Evolutionary conservation across 2,113 vertebrate species (phyloP).

Genomic region (Phaetusa simplex): DNA sequence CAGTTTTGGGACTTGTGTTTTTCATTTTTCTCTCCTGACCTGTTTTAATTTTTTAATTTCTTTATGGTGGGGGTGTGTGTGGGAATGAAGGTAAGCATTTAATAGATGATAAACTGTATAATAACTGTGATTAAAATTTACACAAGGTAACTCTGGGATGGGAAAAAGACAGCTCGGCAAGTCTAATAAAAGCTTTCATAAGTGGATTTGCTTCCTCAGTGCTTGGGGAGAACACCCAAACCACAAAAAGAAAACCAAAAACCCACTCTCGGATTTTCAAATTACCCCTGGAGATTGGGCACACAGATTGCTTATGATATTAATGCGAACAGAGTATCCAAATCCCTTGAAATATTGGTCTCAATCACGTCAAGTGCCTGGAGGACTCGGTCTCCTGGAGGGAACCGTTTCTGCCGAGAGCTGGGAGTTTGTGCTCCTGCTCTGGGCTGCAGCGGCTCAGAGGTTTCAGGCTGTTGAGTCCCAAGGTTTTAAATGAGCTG

Average conservation of each 20-base stretch:
- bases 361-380: neutral
- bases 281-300: neutral
- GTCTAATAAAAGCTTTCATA: neutral
- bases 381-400: neutral
- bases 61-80: neutral
- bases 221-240: neutral
- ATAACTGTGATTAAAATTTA: neutral
- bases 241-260: neutral
- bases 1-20: neutral
- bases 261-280: neutral
- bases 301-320: neutral
- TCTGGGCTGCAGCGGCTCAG: neutral
- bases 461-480: neutral
- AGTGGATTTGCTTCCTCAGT: neutral
- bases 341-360: neutral
- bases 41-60: neutral
- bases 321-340: neutral
- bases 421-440: neutral
- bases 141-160: neutral
- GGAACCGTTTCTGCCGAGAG: neutral
- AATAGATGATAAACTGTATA: neutral
- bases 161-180: neutral
- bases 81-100: neutral
- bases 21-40: neutral
- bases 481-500: neutral